Conservation (phyloP, 2,797 vertebrate species). For the Oreochromis mossambicus region DNA sequence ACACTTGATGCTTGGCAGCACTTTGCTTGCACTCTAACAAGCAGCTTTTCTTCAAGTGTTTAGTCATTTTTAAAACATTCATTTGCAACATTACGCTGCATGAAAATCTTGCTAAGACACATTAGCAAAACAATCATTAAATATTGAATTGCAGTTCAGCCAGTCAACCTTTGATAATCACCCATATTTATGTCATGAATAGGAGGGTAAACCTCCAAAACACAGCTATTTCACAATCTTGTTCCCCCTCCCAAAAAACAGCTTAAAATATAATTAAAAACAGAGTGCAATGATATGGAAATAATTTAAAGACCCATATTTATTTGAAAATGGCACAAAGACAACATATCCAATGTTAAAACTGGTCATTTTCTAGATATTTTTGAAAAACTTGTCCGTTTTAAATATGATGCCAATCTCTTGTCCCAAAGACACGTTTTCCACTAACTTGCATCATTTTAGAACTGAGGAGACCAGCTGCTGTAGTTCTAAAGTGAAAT, state of each 20-base stretch:
- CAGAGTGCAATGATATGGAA: not conserved
- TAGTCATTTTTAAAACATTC: slow-evolving; percentile 53
- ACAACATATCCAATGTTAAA: not conserved
- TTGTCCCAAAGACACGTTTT: not conserved
- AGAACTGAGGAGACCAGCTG: not conserved
- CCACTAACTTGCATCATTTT: not conserved
- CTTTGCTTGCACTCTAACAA: slow-evolving; percentile 29
- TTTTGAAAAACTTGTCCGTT: not conserved
- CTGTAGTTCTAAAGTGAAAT: not conserved
- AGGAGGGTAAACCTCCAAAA: not conserved
- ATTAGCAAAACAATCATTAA: slow-evolving; percentile 35
- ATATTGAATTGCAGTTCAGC: not conserved
- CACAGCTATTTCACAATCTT: not conserved
- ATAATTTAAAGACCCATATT: not conserved
- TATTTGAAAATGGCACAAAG: not conserved
- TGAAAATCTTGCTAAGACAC: slow-evolving; percentile 52
- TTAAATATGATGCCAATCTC: not conserved
- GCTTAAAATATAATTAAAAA: not conserved
- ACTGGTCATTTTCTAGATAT: not conserved
- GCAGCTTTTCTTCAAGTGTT: slow-evolving; percentile 61
- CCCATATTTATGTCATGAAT: not conserved
- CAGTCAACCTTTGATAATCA: not conserved
- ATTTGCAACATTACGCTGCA: slow-evolving; percentile 40
- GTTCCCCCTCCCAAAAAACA: not conserved
- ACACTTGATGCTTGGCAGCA: slow-evolving; percentile 36